phyloP scores from a whole-genome alignment of 1,140 invertebrate genomes.

The Zaprionus capensis region DNA sequence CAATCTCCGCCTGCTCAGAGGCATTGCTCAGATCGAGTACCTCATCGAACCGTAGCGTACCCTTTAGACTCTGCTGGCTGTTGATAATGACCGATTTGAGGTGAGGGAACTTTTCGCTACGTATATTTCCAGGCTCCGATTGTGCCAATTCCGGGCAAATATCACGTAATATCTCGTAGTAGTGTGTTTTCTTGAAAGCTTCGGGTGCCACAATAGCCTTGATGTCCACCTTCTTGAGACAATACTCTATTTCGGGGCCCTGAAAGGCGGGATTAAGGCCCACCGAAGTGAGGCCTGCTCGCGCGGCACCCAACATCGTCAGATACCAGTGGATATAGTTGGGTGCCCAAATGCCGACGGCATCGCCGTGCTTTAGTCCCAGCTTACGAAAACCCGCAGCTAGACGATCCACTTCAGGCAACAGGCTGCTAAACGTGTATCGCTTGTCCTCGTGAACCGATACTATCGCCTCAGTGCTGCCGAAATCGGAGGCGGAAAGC shows the following conservation, averaged over 20 bases:
- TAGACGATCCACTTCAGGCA: slow-evolving; percentile 89
- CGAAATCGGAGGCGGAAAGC: slow-evolving; percentile 85
- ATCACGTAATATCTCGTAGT: slow-evolving; percentile 88
- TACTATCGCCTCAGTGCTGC: slow-evolving; percentile 86
- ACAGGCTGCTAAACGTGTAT: slow-evolving; percentile 87
- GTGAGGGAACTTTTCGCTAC: slow-evolving; percentile 84
- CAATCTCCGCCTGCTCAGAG: slow-evolving; percentile 53
- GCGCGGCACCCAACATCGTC: slow-evolving; percentile 90
- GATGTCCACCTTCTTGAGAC: slow-evolving; percentile 90
- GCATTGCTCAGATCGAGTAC: slow-evolving; percentile 84
- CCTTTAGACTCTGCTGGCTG: slow-evolving; percentile 86
- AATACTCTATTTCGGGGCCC: slow-evolving; percentile 90
- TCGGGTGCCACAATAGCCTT: slow-evolving; percentile 90
- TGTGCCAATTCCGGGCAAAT: slow-evolving; percentile 85
- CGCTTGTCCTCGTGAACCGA: slow-evolving; percentile 87
- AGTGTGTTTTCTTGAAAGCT: slow-evolving; percentile 89
- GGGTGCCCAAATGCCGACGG: slow-evolving; percentile 94
- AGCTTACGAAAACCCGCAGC: slow-evolving; percentile 92
- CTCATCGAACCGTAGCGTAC: slow-evolving; percentile 87
- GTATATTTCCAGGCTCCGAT: slow-evolving; percentile 60
- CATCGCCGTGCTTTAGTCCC: slow-evolving; percentile 92
- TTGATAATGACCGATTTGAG: slow-evolving; percentile 86
- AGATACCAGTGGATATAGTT: slow-evolving; percentile 94
- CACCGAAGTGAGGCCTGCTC: slow-evolving; percentile 93
- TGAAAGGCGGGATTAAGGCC: slow-evolving; percentile 94